Evolutionary conservation across 2,888 invertebrate genomes (phyloP), one percentile per base, ranked within the genome.

Genomic region (Parnassius mnemosyne): DNA sequence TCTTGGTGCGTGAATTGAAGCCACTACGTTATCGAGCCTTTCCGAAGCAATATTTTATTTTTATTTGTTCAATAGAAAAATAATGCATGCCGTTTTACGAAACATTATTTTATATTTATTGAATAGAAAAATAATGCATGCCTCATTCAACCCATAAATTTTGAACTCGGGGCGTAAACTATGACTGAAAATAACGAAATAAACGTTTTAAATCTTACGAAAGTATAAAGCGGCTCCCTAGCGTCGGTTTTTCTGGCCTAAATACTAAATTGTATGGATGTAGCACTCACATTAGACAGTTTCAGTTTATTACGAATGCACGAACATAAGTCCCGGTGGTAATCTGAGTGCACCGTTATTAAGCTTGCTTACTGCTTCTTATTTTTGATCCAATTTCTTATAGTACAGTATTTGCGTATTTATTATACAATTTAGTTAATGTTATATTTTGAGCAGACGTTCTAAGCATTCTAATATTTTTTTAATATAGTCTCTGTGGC

Each of bases 291-390:
- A 44, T 49, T 25, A 56, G 56, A 34, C 49, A 47, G 46, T 49
- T 34, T 34, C n/a, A 34, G 47, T 47, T 56, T 34, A 56, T 56
- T 56, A 56, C 25, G 10, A 47, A 56, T 54, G 54, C 44, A 42
- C 13, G 47, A 49, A 13, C 9, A 10, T 3, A 54, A 16, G 2
- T 54, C 42, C 10, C 13, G 11, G 13, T 43, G 16, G 43, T 43
- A 44, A 54, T 25, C 25, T 25, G 25, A 25, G 25, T 25, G 25
- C 34, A 34, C 34, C 34, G 34, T 34, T 34, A 34, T 34, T 34
- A 34, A 34, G 34, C 7, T 34, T 34, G 42, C 34, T 9, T 25
- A 25, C 20, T 51, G 25, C 12, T 20, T 10, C 12, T 25, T 51
- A 51, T 25, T 51, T 51, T 25, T 3, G n/a, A 34, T 3, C 7